Conservation (phyloP, 92 coral and sea anemone species). For the Galaxea fascicularis region DNA sequence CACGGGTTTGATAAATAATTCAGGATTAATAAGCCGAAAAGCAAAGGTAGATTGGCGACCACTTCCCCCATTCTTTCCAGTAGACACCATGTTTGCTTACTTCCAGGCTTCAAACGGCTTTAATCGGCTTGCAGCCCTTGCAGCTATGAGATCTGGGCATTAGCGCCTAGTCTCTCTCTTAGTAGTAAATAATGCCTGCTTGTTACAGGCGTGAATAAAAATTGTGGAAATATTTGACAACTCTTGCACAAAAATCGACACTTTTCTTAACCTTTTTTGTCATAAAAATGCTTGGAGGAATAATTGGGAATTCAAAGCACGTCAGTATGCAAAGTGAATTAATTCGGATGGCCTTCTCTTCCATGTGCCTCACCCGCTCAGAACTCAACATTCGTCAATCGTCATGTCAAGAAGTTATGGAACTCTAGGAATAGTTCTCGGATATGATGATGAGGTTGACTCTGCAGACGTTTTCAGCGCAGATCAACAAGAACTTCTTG, state of each 20-base stretch:
- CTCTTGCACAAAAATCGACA: not conserved
- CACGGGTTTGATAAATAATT: slow-evolving; percentile 94
- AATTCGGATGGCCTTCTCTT: too few relatives aligned
- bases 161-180: not conserved
- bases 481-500: slow-evolving; percentile 43
- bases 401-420: too few relatives aligned
- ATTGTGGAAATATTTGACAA: not conserved
- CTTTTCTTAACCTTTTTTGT: not conserved
- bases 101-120: too few relatives aligned
- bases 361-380: too few relatives aligned
- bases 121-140: too few relatives aligned
- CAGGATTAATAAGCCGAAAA: slow-evolving; percentile 93
- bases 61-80: slow-evolving; percentile 6
- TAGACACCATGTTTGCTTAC: slow-evolving; percentile 23
- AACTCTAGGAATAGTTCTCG: too few relatives aligned
- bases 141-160: not conserved
- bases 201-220: not conserved
- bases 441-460: slow-evolving; percentile 19
- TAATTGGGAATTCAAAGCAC: not conserved
- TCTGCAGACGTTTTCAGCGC: slow-evolving; percentile 22
- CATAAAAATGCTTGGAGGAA: not conserved
- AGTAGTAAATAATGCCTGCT: not conserved
- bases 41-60: slow-evolving; percentile 85
- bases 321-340: not conserved
- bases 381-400: too few relatives aligned